Base-by-base conservation (phyloP, 2,797 vertebrate genomes). In the Gymnopithys bicolor region DNA sequence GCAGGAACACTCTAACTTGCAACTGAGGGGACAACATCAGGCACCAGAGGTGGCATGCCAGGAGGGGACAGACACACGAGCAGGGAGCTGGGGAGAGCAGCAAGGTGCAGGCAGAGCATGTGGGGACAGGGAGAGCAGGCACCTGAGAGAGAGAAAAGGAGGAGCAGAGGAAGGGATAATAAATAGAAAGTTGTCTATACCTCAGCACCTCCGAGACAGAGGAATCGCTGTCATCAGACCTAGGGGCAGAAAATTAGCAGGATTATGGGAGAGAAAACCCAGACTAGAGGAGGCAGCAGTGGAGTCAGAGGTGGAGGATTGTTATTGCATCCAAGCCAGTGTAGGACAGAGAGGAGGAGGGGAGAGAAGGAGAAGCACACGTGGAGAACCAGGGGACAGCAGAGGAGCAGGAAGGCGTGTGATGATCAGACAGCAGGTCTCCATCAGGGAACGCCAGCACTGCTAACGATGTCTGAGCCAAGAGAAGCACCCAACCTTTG, bases 171-270 rank as follows among this genome's bases (percentile, higher is more conserved):
- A 89, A 95, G 93, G 95, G 96, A 88, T 69, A 94, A 97, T 96
- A 97, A 97, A 97, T 90, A 93, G 95, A 96, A 98, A 98, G 98
- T 98, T 97, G 98, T 98, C 98, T 99, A 98, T 99, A 99, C 99
- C 99, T 99, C 99, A 99, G 98, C 98, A 99, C 98, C 99, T 99
- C 99, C 98, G 99, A 99, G 98, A 99, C 98, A 98, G 99, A 99
- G 98, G 99, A 99, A 98, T 99, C 99, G 98, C 99, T 99, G 99
- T 99, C 99, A 98, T 99, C 99, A 97, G 99, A 99, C 99, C 99
- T 99, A 99, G 98, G 98, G 97, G 98, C 98, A 99, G 98, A 99
- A 99, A 98, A 98, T 99, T 98, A 99, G 98, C 98, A 98, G 98
- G 98, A 98, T 98, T 98, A 98, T 90, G 97, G 97, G 97, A 95